Percentiles rank a stretch among this genome's conserved stretches.
Evolutionary conservation across 2,797 vertebrate genomes (phyloP).

Genomic region (Rhinogobio ventralis): DNA sequence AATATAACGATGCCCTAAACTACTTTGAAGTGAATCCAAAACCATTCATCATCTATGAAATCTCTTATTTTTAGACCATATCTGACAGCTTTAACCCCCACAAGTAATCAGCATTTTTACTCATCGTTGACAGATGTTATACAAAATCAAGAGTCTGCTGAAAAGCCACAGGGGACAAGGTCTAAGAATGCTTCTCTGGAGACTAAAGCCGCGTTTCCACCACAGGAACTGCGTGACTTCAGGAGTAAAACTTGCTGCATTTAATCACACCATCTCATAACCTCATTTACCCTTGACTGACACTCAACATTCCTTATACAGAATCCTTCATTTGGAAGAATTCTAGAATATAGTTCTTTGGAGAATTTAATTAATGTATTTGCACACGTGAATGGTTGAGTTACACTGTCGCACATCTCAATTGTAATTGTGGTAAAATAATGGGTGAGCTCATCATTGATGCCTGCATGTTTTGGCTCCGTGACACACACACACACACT

Average conservation of each 20-base stretch:
- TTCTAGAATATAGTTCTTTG: not conserved
- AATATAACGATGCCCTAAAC: conserved; percentile 6
- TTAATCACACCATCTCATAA: conserved; percentile 19
- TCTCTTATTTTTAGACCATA: not conserved
- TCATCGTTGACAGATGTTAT: conserved; percentile 48
- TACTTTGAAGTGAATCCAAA: not conserved
- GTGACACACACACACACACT: not conserved
- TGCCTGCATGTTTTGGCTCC: not conserved
- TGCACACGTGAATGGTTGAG: not conserved
- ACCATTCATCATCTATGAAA: conserved; percentile 17
- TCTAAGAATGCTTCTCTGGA: conserved; percentile 39
- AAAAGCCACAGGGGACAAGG: conserved; percentile 37
- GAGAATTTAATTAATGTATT: not conserved
- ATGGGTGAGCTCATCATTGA: not conserved
- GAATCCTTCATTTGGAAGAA: not conserved
- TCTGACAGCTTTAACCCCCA: conserved; percentile 42
- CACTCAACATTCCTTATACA: not conserved
- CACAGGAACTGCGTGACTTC: not conserved
- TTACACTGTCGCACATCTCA: not conserved
- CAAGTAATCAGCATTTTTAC: conserved; percentile 44
- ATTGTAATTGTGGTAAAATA: not conserved
- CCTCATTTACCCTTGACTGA: not conserved
- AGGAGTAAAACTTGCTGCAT: conserved; percentile 9
- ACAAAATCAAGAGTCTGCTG: conserved; percentile 43
- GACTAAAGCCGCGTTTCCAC: too few relatives aligned